Evolutionary conservation across 1,140 invertebrate species (phyloP), one percentile per base, ranked within the genome.

Genomic region (Cherax destructor): DNA sequence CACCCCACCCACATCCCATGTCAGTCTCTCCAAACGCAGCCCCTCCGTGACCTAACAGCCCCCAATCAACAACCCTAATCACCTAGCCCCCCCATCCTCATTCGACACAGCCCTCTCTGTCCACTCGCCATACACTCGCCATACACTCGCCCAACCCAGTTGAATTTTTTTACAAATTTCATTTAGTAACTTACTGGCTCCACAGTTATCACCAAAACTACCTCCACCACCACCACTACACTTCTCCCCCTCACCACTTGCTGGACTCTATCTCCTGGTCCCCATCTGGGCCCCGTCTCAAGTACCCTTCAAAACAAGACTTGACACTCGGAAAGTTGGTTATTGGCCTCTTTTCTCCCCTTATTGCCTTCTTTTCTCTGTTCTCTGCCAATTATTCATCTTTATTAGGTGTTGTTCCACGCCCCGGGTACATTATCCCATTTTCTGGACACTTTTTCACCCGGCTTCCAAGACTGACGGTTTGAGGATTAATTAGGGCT

Each of bases 401-500:
- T 41, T 30, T 47, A 69, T 49, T 84, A 50, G 41, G 49, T 56
- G 69, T 86, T 30, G 30, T n/a, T 77, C 21, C 21, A n/a, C 65
- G 21, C n/a, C 56, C 56, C 21, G 0, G 10, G 6, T 83, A 11
- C 30, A 65, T 65, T 56, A 59, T 30, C 24, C 79, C 79, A 83
- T 89, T 89, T 89, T 89, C 87, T 83, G 79, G 52, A 61, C 50
- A 72, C 69, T 83, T 89, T 89, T 89, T 89, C 80, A 74, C 76
- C 41, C 89, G 61, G 49, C 47, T 52, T 83, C 83, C 74, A 90
- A 90, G 83, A 91, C 89, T 91, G 89, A 91, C 89, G 89, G 89
- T 91, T 91, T 77, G 89, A 65, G 88, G 89, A 91, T 91, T 91
- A 91, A 91, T 91, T 91, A 91, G 81, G 83, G 74, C 81, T 41